A percentile compares a stretch with the other conserved stretches of the same genome.
Conservation (phyloP, 1,140 invertebrate species). For the Calosoma granatense region DNA sequence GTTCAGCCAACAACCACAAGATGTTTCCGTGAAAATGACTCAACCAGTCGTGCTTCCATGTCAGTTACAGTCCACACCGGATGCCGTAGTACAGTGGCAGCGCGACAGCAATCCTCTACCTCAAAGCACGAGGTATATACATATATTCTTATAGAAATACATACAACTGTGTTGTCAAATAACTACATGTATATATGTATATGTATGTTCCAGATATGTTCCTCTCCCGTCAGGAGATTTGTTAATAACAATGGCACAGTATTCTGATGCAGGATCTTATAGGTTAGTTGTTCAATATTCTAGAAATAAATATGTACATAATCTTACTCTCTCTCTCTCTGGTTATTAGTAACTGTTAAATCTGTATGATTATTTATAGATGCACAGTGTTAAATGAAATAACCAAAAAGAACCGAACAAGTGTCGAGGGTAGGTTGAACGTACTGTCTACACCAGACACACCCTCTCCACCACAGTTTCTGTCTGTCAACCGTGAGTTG, state of each 20-base stretch:
- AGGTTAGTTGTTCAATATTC: no score
- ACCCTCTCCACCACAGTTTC: constrained; percentile 18
- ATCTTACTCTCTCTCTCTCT: no score
- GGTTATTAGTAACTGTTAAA: no score
- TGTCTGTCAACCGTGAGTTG: constrained; percentile 20
- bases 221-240: constrained; percentile 30
- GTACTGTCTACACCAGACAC: constrained; percentile 16
- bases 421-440: constrained; percentile 20
- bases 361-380: no score
- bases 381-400: constrained; percentile 27
- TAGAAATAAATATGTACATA: no score
- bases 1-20: constrained; percentile 18
- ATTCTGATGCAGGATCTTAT: constrained; percentile 27
- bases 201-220: constrained; percentile 29
- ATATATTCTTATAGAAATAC: no score
- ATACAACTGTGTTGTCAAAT: background rate
- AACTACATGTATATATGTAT: background rate
- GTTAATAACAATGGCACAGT: constrained; percentile 27
- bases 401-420: constrained; percentile 26
- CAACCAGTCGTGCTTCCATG: constrained; percentile 27
- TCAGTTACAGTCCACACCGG: constrained; percentile 26
- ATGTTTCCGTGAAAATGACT: constrained; percentile 20
- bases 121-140: constrained; percentile 24
- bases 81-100: constrained; percentile 27
- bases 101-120: constrained; percentile 22